Evolutionary conservation across 2,888 invertebrate species (phyloP), one percentile per base, ranked within the genome.

Genomic region (Campaea margaritaria): DNA sequence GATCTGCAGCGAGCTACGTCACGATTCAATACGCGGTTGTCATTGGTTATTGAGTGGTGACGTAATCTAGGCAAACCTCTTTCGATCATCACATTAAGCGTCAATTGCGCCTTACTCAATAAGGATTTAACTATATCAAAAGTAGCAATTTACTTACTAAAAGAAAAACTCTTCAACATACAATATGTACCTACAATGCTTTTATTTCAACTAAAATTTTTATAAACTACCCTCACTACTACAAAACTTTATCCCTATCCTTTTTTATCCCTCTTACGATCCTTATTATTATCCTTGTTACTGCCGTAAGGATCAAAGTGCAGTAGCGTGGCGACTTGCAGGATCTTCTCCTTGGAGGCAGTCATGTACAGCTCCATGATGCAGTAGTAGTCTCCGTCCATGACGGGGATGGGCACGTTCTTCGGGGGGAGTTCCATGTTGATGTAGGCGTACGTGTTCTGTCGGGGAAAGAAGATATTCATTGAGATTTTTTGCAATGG

Each of bases 391-490:
- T 79, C 76, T 1, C 73, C 74, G 0, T 77, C 64, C 2, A 69
- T 58, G 21, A 78, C 62, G 0, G 78, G 78, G 1, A 79, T 21
- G 0, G 78, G 79, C 0, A 78, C 63, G 53, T 76, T 72, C 50
- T 73, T 78, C 0, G 79, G 79, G 0, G 79, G 79, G 0, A 79
- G 53, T 13, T 76, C 76, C 70, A 79, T 72, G 55, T 79, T 79
- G 12, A 55, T 51, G 44, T 72, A 74, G 0, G 27, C 45, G 48
- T 79, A 79, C 41, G 43, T 65, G 2, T 46, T 72, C 79, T 80
- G 15, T n/a, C 5, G 8, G 28, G 52, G 55, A 27, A 8, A 44
- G 31, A 21, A 13, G 10, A n/a, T 10, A 31, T 10, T 12, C 34
- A 34, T 34, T n/a, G n/a, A n/a, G 11, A 11, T 34, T 34, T 7